Percentiles rank a stretch among this genome's conserved stretches.
These are phyloP conservation scores for Chymomyza caudatula DNA, from an alignment of 2,888 invertebrate genomes.

Conservation along the genomic window DNA sequence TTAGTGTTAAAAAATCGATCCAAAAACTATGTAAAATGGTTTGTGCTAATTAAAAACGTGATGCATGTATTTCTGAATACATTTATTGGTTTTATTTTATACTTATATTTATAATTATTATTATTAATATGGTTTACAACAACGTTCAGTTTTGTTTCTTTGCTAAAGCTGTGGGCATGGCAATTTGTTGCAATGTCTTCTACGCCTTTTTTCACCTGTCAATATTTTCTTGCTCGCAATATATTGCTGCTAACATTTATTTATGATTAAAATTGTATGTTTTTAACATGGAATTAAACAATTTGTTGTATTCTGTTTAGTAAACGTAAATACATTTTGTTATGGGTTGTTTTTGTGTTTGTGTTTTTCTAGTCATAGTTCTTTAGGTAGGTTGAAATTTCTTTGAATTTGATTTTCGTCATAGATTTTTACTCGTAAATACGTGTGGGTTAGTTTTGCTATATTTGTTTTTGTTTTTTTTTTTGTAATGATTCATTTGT, in stretches of 20 bases:
- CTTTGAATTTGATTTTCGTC: slow-evolving; percentile 12
- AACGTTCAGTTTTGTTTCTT: slow-evolving; percentile 11
- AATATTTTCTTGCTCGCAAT: slow-evolving; percentile 10
- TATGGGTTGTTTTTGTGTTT: slow-evolving; percentile 12
- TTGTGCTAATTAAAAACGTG: too few species aligned
- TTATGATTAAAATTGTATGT: slow-evolving; percentile 22
- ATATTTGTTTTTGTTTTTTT: slow-evolving; percentile 8
- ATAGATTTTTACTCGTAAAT: slow-evolving; percentile 8
- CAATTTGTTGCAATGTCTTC: slow-evolving; percentile 24
- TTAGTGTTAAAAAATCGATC: too few species aligned
- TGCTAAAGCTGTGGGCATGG: slow-evolving; percentile 52
- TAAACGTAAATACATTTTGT: slow-evolving; percentile 37
- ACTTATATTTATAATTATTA: slow-evolving; percentile 4
- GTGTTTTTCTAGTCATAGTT: too few species aligned
- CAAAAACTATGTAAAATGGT: too few species aligned
- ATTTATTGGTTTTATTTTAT: slow-evolving; percentile 7
- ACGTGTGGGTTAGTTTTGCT: slow-evolving; percentile 52
- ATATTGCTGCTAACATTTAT: slow-evolving; percentile 42
- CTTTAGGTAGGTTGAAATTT: slow-evolving; percentile 21
- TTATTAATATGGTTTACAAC: slow-evolving; percentile 15
- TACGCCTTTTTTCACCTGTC: slow-evolving; percentile 9
- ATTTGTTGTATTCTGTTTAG: slow-evolving; percentile 11
- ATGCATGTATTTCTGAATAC: neutral
- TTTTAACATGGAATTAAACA: slow-evolving; percentile 53
- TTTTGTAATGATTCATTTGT: slow-evolving; percentile 9